Evolutionary conservation across 2,113 vertebrate genomes (phyloP).

Genomic region (Bambusicola thoracicus): DNA sequence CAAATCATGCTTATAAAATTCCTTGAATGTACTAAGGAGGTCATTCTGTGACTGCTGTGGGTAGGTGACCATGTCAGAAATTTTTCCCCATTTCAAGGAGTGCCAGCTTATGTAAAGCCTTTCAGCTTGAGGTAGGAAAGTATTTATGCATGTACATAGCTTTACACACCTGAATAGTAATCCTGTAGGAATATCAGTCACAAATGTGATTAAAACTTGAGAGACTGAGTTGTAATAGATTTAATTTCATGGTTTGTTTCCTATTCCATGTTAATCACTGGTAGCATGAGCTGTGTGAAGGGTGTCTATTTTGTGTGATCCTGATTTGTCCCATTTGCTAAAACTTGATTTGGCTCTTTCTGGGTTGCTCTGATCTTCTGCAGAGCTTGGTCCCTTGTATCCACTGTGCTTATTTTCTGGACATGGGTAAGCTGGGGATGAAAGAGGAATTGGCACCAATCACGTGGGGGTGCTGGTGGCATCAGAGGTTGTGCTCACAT

Average conservation of each 20-base stretch:
- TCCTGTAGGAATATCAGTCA: not conserved
- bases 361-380: not conserved
- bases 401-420: not conserved
- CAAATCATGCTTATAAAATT: not conserved
- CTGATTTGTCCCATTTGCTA: not conserved
- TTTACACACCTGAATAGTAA: not conserved
- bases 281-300: not conserved
- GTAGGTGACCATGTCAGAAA: not conserved
- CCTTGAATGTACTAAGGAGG: not conserved
- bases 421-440: not conserved
- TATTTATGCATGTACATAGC: not conserved
- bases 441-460: not conserved
- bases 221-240: not conserved
- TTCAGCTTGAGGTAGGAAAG: not conserved
- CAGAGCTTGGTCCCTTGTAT: not conserved
- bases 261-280: not conserved
- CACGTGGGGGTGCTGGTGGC: not conserved
- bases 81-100: not conserved
- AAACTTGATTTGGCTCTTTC: not conserved
- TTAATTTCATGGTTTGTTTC: not conserved
- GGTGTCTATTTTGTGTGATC: not conserved
- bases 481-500: not conserved
- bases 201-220: not conserved
- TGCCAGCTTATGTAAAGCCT: not conserved
- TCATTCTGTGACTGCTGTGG: not conserved